Evolutionary conservation across 37 sponge, comb jelly and placozoan genomes (phyloP), one percentile per base, ranked within the genome.

Genomic region (Dysidea cf. avara): DNA sequence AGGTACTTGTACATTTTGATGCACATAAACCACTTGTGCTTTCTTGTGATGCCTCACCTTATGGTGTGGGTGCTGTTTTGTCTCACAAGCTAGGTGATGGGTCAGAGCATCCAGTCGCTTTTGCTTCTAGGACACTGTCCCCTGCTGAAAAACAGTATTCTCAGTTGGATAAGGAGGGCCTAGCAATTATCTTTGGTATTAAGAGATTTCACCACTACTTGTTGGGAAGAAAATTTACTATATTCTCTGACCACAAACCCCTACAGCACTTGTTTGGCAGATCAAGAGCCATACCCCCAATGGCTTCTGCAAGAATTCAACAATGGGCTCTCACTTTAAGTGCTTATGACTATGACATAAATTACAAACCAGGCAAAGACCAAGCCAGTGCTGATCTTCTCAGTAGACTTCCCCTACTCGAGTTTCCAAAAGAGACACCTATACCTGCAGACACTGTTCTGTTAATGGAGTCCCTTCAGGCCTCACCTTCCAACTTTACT

Each of bases 121-220:
- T 71, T 71, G 66, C 66, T 24, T 63, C 68, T 30, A 56, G 74
- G 14, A 63, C 67, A n/a, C 75, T 85, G 56, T 47, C 66, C 1
- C 29, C 22, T 13, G 47, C 75, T 3, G 74, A 85, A 37, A 61
- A 38, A 20, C 3, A 47, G 28, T 85, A 85, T 28, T 62, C 79
- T 20, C 79, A 78, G 1, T 40, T 85, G 4, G 74, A 85, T 30
- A 72, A 64, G 63, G 79, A 78, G 53, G 81, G 53, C 1, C 50
- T 81, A 28, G 78, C 76, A 14, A 67, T 86, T 25, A 60, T 80
- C 26, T 86, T 67, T 35, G 81, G 70, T 14, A 64, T 81, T 25
- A 77, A 70, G 57, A 80, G 53, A 33, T 80, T 71, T 67, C 87
- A 86, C 56, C 66, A 68, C 64, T 80, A 80, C 33, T 9, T 86